These are phyloP conservation scores for Operophtera brumata DNA, from an alignment of 2,888 invertebrate species.

Conservation along the genomic window DNA sequence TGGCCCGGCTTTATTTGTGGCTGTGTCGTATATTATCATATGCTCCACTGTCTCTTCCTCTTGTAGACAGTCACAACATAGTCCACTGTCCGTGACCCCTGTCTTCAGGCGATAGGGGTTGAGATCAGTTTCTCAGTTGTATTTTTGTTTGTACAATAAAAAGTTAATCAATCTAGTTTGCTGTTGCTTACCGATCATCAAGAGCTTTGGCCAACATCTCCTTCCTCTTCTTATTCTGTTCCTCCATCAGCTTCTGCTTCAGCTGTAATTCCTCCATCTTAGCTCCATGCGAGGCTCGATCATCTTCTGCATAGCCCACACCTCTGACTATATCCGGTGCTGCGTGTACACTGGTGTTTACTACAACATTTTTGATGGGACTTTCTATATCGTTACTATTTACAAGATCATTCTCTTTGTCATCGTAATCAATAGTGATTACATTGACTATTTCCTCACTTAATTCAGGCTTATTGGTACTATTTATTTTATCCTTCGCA, in stretches of 20 bases:
- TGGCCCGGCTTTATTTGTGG: no score
- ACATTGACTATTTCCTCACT: slow-evolving; percentile 34
- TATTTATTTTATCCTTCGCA: not conserved
- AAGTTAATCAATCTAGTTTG: not conserved
- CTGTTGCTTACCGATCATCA: slow-evolving; percentile 82
- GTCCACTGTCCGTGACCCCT: no score
- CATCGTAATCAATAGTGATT: slow-evolving; percentile 23
- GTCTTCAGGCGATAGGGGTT: no score
- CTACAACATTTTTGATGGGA: not conserved
- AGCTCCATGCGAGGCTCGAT: slow-evolving; percentile 65
- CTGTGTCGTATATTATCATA: no score
- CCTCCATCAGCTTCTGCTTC: slow-evolving; percentile 87
- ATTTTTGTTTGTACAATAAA: no score
- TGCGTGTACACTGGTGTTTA: slow-evolving; percentile 27
- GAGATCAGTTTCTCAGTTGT: no score
- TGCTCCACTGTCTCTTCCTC: no score
- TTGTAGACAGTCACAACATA: no score
- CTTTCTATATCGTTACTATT: slow-evolving; percentile 9
- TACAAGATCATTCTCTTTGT: slow-evolving; percentile 21
- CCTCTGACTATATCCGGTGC: slow-evolving; percentile 61
- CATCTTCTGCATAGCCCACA: slow-evolving; percentile 63
- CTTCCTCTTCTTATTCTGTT: slow-evolving; percentile 88
- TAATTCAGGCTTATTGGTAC: not conserved
- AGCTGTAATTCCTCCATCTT: slow-evolving; percentile 85
- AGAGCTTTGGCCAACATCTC: slow-evolving; percentile 86